phyloP scores from a whole-genome alignment of 2,797 vertebrate species.

The Sebastes taczanowskii region DNA sequence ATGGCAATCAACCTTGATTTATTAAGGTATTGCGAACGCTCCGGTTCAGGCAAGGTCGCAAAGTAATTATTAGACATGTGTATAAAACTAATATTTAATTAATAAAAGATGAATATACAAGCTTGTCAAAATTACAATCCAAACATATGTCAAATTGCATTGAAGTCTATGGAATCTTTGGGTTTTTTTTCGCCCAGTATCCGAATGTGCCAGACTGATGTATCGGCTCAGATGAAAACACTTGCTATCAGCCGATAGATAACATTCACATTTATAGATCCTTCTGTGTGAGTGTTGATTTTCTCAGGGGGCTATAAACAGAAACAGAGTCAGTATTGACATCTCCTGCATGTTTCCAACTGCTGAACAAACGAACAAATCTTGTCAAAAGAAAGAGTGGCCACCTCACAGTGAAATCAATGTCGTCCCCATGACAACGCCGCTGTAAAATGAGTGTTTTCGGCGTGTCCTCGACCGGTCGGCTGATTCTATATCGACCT shows the following conservation, averaged over 20 bases:
- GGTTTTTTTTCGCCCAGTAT: fast-evolving
- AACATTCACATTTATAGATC: background rate
- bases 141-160: too few species aligned
- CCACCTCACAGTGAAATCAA: background rate
- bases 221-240: background rate
- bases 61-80: too few species aligned
- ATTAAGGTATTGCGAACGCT: too few species aligned
- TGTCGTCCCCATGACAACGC: constrained; percentile 2
- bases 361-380: background rate
- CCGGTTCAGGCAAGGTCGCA: too few species aligned
- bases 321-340: background rate
- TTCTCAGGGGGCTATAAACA: background rate
- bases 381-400: background rate
- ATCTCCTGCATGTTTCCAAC: background rate
- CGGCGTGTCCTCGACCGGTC: background rate
- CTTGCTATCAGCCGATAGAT: background rate
- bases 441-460: background rate
- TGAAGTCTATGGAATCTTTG: too few species aligned
- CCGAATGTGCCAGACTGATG: too few species aligned
- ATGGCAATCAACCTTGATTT: too few species aligned
- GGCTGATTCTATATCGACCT: background rate
- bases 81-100: too few species aligned
- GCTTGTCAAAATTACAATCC: too few species aligned
- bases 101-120: too few species aligned
- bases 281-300: background rate